Conservation (phyloP, 2,888 invertebrate genomes). For the Apomyelois bistriatella region DNA sequence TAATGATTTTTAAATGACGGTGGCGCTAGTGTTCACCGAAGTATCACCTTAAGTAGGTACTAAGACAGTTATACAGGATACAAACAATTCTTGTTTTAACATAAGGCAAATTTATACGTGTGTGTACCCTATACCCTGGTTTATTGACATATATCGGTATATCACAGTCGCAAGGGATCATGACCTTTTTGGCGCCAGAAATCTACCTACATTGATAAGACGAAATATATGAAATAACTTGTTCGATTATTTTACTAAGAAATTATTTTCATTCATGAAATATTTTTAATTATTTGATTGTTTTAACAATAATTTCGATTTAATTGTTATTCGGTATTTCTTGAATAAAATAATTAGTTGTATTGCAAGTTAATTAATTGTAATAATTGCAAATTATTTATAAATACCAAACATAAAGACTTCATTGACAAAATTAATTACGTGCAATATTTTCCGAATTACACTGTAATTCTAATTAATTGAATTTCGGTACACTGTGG, state of each 20-base stretch:
- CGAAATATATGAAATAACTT: constrained; percentile 18
- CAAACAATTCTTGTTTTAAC: too few species aligned
- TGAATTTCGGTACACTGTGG: neutral
- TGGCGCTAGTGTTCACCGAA: too few species aligned
- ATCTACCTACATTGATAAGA: constrained; percentile 32
- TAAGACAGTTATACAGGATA: too few species aligned
- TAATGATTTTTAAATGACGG: too few species aligned
- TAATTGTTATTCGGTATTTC: neutral
- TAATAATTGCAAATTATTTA: too few species aligned
- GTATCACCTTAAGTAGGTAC: too few species aligned
- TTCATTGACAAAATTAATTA: too few species aligned
- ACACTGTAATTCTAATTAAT: neutral
- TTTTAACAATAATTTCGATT: neutral
- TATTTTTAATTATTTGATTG: neutral
- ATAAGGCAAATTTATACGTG: constrained; percentile 15
- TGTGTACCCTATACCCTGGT: constrained; percentile 15
- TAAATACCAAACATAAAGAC: too few species aligned
- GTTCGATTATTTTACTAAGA: neutral
- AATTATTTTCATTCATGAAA: constrained; percentile 2
- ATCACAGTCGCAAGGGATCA: constrained; percentile 30
- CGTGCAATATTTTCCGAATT: too few species aligned
- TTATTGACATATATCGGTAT: constrained; percentile 31
- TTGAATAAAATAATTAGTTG: neutral
- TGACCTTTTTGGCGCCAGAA: constrained; percentile 45
- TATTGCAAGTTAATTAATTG: too few species aligned